These are phyloP conservation scores for Salminus brasiliensis DNA, from an alignment of 2,113 vertebrate genomes.

Conservation along the genomic window DNA sequence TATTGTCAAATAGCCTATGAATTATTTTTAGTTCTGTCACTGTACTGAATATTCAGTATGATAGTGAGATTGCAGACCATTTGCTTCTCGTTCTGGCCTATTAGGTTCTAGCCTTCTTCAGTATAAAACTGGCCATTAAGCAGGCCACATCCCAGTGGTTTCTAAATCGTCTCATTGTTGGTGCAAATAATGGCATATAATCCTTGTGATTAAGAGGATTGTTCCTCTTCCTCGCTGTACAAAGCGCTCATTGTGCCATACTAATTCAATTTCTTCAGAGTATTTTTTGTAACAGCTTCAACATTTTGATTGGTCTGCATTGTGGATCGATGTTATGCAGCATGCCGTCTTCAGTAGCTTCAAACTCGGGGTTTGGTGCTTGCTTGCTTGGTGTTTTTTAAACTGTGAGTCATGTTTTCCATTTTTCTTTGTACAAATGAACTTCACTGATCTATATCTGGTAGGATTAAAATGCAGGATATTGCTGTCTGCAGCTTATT, in stretches of 20 bases:
- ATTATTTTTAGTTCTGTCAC: not conserved
- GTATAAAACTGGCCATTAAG: not conserved
- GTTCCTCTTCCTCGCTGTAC: not conserved
- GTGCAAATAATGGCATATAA: not conserved
- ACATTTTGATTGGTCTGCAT: not conserved
- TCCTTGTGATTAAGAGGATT: not conserved
- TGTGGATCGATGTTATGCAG: not conserved
- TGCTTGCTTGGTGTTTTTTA: not conserved
- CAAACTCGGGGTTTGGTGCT: not conserved
- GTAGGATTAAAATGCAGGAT: not conserved
- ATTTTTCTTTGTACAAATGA: not conserved
- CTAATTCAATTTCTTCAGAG: not conserved
- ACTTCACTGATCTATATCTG: not conserved
- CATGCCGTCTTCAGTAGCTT: not conserved
- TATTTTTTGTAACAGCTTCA: not conserved
- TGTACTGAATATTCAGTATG: not conserved
- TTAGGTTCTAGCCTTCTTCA: not conserved
- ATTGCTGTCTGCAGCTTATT: not conserved
- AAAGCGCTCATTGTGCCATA: not conserved
- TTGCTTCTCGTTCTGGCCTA: not conserved
- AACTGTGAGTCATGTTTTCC: not conserved
- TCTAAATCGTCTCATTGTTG: not conserved
- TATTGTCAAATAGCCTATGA: no score
- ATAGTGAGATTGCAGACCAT: not conserved
- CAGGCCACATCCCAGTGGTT: not conserved